These are phyloP conservation scores for Oryctolagus cuniculus DNA, from an alignment of 2,113 vertebrate genomes.

Conservation along the genomic window DNA sequence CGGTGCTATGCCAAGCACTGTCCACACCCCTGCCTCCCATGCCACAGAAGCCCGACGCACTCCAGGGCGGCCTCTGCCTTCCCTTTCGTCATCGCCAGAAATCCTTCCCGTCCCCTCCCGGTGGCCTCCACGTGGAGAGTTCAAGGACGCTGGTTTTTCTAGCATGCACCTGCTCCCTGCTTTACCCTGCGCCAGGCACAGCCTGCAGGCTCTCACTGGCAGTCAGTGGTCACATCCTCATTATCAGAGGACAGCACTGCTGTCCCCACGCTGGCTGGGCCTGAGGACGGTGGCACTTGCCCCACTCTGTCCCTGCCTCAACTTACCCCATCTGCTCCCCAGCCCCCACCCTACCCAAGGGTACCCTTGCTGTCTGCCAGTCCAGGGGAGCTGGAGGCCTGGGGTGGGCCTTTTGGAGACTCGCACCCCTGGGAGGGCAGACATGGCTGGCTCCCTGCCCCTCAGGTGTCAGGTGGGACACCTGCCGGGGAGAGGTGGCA, in stretches of 20 bases:
- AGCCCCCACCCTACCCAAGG: too few relatives aligned
- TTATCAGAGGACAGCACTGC: background rate
- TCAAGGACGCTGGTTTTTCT: background rate
- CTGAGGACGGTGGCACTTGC: background rate
- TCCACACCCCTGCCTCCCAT: background rate
- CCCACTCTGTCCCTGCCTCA: rapidly evolving
- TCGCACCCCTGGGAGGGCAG: background rate
- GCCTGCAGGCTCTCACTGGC: background rate
- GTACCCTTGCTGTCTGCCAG: background rate
- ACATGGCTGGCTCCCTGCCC: background rate
- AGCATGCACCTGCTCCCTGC: background rate
- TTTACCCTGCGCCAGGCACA: background rate
- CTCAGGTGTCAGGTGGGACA: background rate
- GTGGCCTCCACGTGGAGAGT: rapidly evolving
- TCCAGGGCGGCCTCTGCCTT: background rate
- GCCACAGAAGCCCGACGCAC: rapidly evolving
- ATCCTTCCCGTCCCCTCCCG: background rate
- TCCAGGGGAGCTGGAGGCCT: background rate
- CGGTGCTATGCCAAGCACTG: background rate
- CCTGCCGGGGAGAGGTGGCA: background rate
- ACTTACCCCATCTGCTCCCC: background rate
- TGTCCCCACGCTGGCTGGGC: background rate
- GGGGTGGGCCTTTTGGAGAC: background rate
- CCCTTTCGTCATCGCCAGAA: background rate
- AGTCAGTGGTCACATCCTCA: background rate